A percentile compares a stretch with the other conserved stretches of the same genome.
Evolutionary conservation across 2,888 invertebrate genomes (phyloP).

Genomic region (Entomobrya proxima): DNA sequence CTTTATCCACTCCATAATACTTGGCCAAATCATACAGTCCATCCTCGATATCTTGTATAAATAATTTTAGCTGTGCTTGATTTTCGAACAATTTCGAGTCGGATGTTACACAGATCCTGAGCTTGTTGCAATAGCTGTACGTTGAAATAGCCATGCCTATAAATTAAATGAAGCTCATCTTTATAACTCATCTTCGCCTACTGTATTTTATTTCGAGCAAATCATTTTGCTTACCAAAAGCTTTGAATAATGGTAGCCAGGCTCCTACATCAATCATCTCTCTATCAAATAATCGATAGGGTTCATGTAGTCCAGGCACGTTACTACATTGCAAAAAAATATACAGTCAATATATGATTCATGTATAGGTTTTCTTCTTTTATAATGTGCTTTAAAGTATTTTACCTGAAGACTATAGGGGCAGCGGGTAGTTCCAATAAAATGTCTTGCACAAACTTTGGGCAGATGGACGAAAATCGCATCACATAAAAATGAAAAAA

Average conservation of each 20-base stretch:
- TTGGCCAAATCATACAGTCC: conserved; percentile 52
- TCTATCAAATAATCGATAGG: conserved; percentile 66
- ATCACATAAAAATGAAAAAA: conserved; percentile 72
- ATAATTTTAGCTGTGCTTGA: conserved; percentile 54
- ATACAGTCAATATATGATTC: too few species aligned
- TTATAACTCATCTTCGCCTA: background rate
- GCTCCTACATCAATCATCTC: conserved; percentile 68
- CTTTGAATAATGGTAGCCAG: conserved; percentile 72
- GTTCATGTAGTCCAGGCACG: conserved; percentile 70
- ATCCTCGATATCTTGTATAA: conserved; percentile 54
- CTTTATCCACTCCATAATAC: conserved; percentile 28
- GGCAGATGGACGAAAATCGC: conserved; percentile 69
- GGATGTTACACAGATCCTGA: conserved; percentile 64
- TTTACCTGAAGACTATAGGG: conserved; percentile 70
- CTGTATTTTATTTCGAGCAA: background rate
- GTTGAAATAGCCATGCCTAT: conserved; percentile 62
- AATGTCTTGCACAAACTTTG: conserved; percentile 61
- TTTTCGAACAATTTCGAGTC: conserved; percentile 57
- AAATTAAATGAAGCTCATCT: background rate
- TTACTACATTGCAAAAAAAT: too few species aligned
- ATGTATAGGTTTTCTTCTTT: too few species aligned
- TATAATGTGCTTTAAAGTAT: too few species aligned
- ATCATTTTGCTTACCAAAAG: conserved; percentile 58
- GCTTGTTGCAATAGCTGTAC: conserved; percentile 57
- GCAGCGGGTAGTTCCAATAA: conserved; percentile 70